Base-by-base conservation (phyloP, 2,797 vertebrate species). In the Cryptoblepharus egeriae region DNA sequence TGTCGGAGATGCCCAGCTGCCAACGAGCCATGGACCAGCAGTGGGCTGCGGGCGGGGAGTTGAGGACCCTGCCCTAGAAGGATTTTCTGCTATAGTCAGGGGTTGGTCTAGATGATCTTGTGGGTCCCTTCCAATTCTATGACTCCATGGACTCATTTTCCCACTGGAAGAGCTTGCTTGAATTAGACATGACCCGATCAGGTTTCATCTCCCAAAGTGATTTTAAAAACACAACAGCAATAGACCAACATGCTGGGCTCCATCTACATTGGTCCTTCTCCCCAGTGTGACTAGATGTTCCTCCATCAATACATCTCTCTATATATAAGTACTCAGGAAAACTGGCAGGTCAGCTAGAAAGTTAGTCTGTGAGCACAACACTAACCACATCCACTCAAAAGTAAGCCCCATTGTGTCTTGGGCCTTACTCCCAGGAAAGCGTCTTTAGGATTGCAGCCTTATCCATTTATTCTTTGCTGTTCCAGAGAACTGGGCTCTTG, bases 131-230 rank as follows among this genome's bases (percentile, higher is more conserved):
- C n/a, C n/a, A n/a, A n/a, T n/a, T n/a, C n/a, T n/a, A n/a, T n/a
- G n/a, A n/a, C n/a, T n/a, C n/a, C n/a, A n/a, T n/a, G 84, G 86
- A 78, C 69, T 82, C 81, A 85, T 88, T 79, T 12, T 81, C 72
- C 82, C 70, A 73, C 83, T 60, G 89, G 91, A 87, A 91, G 88
- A 87, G 73, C 77, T 79, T 69, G 87, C 84, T 80, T 88, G 78
- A 88, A 92, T 84, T 85, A 89, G 77, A 86, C 87, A 82, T 71
- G 74, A 73, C 91, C 88, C 91, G 88, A 92, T 92, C 84, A 83
- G 67, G 35, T 58, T 67, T 81, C 85, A 49, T 64, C 60, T 90
- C 88, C 88, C 77, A 81, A 90, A 82, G 79, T 79, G 85, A 52
- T 79, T 85, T 87, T 76, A 57, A 1, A 82, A 82, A 79, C 87